These are phyloP conservation scores for Podotricha telesiphe DNA, from an alignment of 2,888 invertebrate genomes.

Conservation along the genomic window DNA sequence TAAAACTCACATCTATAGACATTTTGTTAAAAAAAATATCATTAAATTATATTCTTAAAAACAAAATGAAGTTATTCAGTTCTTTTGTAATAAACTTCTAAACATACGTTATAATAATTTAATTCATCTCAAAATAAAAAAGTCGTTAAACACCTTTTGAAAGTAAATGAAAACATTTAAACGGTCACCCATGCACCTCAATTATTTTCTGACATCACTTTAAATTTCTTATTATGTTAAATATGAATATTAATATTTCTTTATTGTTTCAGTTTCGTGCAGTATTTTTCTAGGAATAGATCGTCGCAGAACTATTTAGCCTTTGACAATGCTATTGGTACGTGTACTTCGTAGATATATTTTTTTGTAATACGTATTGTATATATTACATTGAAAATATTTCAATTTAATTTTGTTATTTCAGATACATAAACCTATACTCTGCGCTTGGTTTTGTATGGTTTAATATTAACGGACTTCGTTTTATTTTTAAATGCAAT, in stretches of 20 bases:
- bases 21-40: too few relatives aligned
- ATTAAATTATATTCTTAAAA: not conserved
- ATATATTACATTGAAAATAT: too few relatives aligned
- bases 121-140: too few relatives aligned
- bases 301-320: constrained; percentile 9
- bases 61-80: too few relatives aligned
- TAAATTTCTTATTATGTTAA: not conserved
- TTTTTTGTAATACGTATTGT: too few relatives aligned
- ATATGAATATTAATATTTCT: not conserved
- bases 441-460: not conserved
- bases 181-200: too few relatives aligned
- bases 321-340: constrained; percentile 24
- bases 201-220: not conserved
- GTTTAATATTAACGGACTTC: too few relatives aligned
- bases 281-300: constrained; percentile 59
- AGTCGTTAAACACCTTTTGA: too few relatives aligned
- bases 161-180: too few relatives aligned
- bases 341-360: not conserved
- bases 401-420: not conserved
- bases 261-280: constrained; percentile 61
- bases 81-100: not conserved
- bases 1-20: too few relatives aligned
- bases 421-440: not conserved
- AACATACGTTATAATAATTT: too few relatives aligned
- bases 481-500: not conserved